Conservation (phyloP, 1,140 invertebrate species). For the Thalassaphorura encarpata region DNA sequence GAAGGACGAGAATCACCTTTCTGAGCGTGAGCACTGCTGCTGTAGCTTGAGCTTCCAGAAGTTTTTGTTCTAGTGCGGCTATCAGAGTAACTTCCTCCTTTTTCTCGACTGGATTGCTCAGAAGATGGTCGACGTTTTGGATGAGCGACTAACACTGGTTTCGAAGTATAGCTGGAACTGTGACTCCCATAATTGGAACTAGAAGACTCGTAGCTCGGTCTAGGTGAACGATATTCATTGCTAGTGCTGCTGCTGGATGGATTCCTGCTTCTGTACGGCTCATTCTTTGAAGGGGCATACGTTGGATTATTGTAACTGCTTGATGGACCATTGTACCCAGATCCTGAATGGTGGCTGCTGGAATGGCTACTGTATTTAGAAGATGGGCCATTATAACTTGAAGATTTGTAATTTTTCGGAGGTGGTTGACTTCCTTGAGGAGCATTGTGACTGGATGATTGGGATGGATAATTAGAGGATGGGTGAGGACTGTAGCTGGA, state of each 20-base stretch:
- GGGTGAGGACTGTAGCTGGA: neutral
- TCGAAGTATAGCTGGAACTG: neutral
- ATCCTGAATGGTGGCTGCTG: neutral
- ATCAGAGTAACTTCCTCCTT: neutral
- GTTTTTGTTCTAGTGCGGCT: constrained; percentile 1
- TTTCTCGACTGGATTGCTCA: neutral
- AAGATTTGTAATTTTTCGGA: neutral
- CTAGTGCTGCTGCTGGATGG: neutral
- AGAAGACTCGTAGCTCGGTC: neutral
- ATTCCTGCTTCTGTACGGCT: neutral
- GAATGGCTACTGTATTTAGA: constrained; percentile 1
- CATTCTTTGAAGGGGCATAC: neutral
- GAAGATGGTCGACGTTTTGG: neutral
- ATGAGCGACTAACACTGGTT: neutral
- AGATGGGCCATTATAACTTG: neutral
- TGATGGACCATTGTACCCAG: neutral
- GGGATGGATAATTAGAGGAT: constrained; percentile 4
- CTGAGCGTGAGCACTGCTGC: no score
- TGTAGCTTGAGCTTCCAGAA: no score
- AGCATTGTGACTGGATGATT: constrained; percentile 8
- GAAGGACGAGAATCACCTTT: no score
- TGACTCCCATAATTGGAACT: neutral
- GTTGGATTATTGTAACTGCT: neutral
- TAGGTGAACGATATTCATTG: neutral
- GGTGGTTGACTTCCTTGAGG: constrained; percentile 4